phyloP scores from a whole-genome alignment of 2,797 vertebrate species.

The Semaprochilodus insignis region DNA sequence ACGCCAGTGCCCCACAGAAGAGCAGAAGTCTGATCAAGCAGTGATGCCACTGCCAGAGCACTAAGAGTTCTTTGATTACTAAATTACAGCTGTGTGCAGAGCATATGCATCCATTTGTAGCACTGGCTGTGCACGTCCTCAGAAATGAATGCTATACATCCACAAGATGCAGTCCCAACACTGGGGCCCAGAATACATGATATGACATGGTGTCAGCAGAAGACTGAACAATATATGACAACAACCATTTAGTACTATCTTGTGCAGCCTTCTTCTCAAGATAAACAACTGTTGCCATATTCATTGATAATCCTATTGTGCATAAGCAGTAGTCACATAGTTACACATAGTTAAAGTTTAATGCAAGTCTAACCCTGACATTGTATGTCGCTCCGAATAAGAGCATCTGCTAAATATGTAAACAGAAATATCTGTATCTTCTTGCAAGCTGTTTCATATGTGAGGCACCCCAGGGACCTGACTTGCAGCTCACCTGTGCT shows the following conservation, averaged over 20 bases:
- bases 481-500: no score
- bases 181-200: background rate
- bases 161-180: background rate
- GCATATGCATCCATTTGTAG: background rate
- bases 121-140: background rate
- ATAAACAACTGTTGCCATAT: no score
- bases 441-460: no score
- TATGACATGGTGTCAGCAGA: background rate
- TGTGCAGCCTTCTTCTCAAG: no score
- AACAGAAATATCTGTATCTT: no score
- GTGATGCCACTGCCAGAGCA: background rate
- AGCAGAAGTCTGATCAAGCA: background rate
- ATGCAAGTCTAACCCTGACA: no score
- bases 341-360: no score
- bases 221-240: background rate
- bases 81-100: background rate
- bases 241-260: background rate
- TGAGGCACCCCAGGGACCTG: background rate
- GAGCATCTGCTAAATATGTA: background rate
- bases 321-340: no score
- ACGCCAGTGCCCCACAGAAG: background rate
- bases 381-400: no score
- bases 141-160: background rate
- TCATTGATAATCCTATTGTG: no score
- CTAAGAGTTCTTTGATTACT: background rate